Evolutionary conservation across 2,888 invertebrate genomes (phyloP).

Genomic region (Tillus elongatus): DNA sequence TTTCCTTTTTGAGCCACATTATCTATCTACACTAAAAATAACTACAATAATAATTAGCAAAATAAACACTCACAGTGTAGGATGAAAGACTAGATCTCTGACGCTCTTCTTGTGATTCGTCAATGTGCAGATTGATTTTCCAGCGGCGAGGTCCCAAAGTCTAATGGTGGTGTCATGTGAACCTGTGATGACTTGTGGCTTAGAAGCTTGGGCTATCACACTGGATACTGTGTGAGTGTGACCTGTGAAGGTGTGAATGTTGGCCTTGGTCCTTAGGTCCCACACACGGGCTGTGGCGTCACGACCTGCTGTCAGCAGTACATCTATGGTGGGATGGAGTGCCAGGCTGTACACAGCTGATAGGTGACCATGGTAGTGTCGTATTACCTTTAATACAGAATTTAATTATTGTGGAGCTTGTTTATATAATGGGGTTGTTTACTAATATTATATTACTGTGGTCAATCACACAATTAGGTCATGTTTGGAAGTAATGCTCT

Average conservation of each 20-base stretch:
- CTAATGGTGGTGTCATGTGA: conserved; percentile 95
- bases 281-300: conserved; percentile 95
- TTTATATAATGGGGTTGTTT: neutral
- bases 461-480: no score
- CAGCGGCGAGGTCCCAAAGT: conserved; percentile 95
- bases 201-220: conserved; percentile 83
- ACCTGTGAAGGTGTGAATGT: conserved; percentile 90
- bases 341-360: conserved; percentile 92
- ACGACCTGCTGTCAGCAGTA: conserved; percentile 86
- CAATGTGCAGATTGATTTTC: conserved; percentile 85
- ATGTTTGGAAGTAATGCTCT: no score
- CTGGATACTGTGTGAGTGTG: conserved; percentile 97
- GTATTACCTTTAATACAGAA: conserved; percentile 58
- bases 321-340: conserved; percentile 91
- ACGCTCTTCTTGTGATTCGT: conserved; percentile 99
- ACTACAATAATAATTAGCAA: neutral
- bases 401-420: conserved; percentile 6
- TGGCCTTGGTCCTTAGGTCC: conserved; percentile 99
- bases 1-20: no score
- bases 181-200: conserved; percentile 86
- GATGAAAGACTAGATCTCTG: conserved; percentile 67
- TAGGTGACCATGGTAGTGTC: conserved; percentile 98
- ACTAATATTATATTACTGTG: conserved; percentile 1
- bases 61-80: conserved; percentile 48
- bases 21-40: neutral